Conservation (phyloP, 1,140 invertebrate species). For the Panagrolaimus sp. region DNA sequence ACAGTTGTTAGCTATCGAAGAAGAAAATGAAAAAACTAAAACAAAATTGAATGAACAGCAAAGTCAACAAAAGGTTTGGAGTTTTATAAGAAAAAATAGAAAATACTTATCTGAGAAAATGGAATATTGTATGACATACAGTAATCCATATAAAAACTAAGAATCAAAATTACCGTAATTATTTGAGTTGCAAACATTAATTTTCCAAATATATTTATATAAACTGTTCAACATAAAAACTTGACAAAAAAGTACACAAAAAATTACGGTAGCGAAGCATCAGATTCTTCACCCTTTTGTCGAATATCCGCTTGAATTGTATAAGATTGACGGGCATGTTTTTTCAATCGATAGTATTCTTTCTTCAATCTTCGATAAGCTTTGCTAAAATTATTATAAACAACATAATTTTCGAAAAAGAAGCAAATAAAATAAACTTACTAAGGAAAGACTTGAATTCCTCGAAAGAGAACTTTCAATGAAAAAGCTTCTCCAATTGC, state of each 20-base stretch:
- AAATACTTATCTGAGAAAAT: too few relatives aligned
- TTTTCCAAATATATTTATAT: too few relatives aligned
- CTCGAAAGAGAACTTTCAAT: background rate
- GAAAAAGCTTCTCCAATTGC: background rate
- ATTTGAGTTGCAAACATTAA: too few relatives aligned
- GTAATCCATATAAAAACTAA: too few relatives aligned
- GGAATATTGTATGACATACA: too few relatives aligned
- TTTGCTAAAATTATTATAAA: background rate
- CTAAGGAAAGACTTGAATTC: slow-evolving; percentile 6
- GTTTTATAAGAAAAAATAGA: slow-evolving; percentile 23
- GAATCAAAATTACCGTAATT: too few relatives aligned
- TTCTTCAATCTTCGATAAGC: slow-evolving; percentile 4
- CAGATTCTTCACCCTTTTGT: too few relatives aligned
- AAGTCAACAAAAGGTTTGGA: slow-evolving; percentile 37
- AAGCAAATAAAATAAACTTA: background rate
- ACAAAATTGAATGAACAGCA: slow-evolving; percentile 35
- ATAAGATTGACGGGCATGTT: background rate
- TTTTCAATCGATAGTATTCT: slow-evolving; percentile 1
- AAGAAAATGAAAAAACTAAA: slow-evolving; percentile 31
- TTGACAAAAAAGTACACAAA: too few relatives aligned
- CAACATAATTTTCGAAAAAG: background rate
- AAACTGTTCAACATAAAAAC: too few relatives aligned
- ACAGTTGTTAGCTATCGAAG: slow-evolving; percentile 34
- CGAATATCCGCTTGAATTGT: too few relatives aligned
- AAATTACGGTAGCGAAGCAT: too few relatives aligned